Evolutionary conservation across 1,140 invertebrate genomes (phyloP).

Genomic region (Drosophila subobscura): DNA sequence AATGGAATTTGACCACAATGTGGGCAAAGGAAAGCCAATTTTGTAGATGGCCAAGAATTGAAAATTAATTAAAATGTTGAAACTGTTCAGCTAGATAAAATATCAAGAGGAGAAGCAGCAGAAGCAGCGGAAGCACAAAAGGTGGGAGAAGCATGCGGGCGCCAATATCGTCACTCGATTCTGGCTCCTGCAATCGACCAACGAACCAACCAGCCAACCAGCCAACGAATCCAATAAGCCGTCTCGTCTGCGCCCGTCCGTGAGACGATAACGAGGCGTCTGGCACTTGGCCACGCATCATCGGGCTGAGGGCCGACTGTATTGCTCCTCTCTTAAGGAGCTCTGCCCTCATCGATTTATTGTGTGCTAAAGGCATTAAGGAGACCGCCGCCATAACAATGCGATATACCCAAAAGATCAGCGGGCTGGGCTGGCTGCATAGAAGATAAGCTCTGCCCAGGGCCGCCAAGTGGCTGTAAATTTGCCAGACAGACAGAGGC

Average conservation of each 20-base stretch:
- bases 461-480: conserved; percentile 47
- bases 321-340: too few relatives aligned
- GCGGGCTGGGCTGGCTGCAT: conserved; percentile 16
- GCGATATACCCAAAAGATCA: conserved; percentile 46
- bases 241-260: conserved; percentile 7
- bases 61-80: conserved; percentile 62
- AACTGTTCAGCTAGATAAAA: conserved; percentile 28
- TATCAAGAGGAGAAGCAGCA: not conserved
- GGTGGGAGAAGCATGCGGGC: conserved; percentile 29
- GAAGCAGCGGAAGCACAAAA: not conserved
- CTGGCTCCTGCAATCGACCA: not conserved
- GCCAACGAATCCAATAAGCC: conserved; percentile 27
- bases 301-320: conserved; percentile 26
- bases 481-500: conserved; percentile 14
- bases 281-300: conserved; percentile 48
- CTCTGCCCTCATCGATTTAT: conserved; percentile 64
- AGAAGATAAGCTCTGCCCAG: conserved; percentile 33
- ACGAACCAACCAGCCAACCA: not conserved
- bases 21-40: not conserved
- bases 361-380: conserved; percentile 51
- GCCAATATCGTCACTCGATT: conserved; percentile 7
- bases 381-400: conserved; percentile 38
- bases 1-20: not conserved
- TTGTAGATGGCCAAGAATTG: conserved; percentile 33
- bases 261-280: conserved; percentile 59